Evolutionary conservation across 2,113 vertebrate species (phyloP).

Genomic region (Psilopogon haemacephalus): DNA sequence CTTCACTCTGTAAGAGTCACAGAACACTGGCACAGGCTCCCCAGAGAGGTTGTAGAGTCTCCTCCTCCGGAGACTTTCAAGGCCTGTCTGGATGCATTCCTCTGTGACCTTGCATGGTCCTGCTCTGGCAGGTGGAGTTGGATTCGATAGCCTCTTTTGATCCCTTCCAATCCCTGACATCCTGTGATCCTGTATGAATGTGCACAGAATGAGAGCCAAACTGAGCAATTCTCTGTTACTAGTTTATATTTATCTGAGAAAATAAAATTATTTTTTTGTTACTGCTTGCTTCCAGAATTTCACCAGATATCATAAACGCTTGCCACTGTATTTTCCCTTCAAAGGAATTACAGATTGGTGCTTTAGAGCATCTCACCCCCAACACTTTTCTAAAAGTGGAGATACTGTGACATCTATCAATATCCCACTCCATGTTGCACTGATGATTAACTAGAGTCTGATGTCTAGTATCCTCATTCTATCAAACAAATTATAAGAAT

Average conservation of each 20-base stretch:
- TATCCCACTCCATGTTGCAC: not conserved
- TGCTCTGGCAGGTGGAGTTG: too few relatives aligned
- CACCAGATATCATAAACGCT: not conserved
- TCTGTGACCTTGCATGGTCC: too few relatives aligned
- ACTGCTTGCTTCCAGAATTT: not conserved
- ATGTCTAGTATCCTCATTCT: not conserved
- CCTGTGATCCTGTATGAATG: too few relatives aligned
- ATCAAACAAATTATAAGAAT: not conserved
- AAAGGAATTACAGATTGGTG: not conserved
- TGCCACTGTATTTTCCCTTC: not conserved
- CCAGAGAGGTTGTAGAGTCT: too few relatives aligned
- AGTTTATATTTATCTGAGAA: not conserved
- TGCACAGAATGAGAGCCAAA: constrained; percentile 7
- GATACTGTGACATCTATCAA: not conserved
- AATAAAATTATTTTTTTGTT: not conserved
- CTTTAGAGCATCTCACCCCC: rapidly evolving
- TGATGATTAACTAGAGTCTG: not conserved
- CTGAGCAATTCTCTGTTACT: not conserved
- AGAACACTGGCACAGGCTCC: too few relatives aligned
- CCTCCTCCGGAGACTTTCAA: too few relatives aligned
- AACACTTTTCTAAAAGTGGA: not conserved
- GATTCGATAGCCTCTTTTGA: too few relatives aligned
- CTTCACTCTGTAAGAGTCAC: too few relatives aligned
- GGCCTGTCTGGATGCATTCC: too few relatives aligned
- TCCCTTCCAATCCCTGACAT: too few relatives aligned